Conservation (phyloP, 2,888 invertebrate species). For the Alcis repandata region DNA sequence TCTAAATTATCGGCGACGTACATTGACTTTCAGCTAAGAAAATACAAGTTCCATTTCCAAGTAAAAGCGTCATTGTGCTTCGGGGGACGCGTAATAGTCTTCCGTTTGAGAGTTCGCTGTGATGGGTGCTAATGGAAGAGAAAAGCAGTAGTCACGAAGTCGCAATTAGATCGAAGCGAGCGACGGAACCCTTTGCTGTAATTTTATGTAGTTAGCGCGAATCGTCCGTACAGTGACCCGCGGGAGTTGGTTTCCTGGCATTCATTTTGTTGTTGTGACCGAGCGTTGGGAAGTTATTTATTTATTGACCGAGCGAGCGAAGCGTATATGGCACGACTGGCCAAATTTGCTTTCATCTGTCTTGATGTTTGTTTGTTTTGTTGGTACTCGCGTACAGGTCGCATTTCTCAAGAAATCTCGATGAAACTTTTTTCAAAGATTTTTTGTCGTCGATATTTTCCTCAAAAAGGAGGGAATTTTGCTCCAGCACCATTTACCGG, state of each 20-base stretch:
- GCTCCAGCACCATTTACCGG: too few species aligned
- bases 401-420: too few species aligned
- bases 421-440: too few species aligned
- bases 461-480: too few species aligned
- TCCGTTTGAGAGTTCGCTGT: slow-evolving; percentile 50
- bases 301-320: too few species aligned
- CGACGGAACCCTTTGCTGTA: slow-evolving; percentile 76
- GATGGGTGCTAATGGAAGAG: slow-evolving; percentile 72
- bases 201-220: slow-evolving; percentile 79
- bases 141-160: slow-evolving; percentile 76
- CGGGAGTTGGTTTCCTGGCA: slow-evolving; percentile 39
- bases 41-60: not conserved
- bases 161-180: slow-evolving; percentile 78
- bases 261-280: slow-evolving; percentile 27
- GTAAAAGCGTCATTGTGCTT: slow-evolving; percentile 49
- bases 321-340: too few species aligned
- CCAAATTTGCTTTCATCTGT: too few species aligned
- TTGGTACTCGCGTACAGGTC: too few species aligned
- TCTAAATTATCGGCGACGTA: slow-evolving; percentile 21
- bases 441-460: too few species aligned
- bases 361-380: too few species aligned
- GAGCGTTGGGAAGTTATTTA: too few species aligned
- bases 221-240: slow-evolving; percentile 65
- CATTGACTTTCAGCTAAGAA: slow-evolving; percentile 46
- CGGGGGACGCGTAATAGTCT: slow-evolving; percentile 29